Evolutionary conservation across 1,140 invertebrate species (phyloP), one percentile per base, ranked within the genome.

Genomic region (Drosophila ficusphila): DNA sequence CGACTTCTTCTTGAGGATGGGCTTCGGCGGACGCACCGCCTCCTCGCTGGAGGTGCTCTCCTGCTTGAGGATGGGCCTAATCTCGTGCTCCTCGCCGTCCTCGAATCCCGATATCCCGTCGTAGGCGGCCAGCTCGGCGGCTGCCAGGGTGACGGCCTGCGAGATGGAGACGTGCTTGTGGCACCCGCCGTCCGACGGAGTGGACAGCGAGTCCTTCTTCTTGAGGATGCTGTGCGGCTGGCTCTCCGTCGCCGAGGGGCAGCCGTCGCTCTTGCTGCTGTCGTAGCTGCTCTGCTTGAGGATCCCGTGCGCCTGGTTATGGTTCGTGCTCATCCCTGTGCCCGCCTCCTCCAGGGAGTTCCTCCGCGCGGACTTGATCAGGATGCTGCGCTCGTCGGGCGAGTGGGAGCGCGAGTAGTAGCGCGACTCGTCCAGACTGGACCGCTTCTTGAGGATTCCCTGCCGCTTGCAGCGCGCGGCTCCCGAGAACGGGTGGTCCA

Each of bases 1-100:
- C 0, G 95, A 95, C 86, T 96, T 97, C 89, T 97, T 97, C 81
- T 97, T 97, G 6, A 97, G 82, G 82, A 97, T 97, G 1, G 96
- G 96, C 89, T 94, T 95, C 0, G 95, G 95, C 29, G 92, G 93
- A 41, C 94, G 88, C 25, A 76, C 65, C 11, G 76, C 56, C 51
- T 91, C 78, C 53, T 83, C 78, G 51, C 88, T 78, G 49, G 75
- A 71, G 29, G 74, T 67, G 74, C 83, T 91, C 18, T 91, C 91
- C 38, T 78, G 70, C 89, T 97, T 97, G 3, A 97, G 90, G 62
- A 97, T 97, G 1, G 96, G 96, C 71, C 94, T 93, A 0, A 95
- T 96, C 47, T 95, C 90, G 5, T 89, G 75, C 23, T 91, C 94
- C 42, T 93, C 93, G 0, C 25, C 21, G 53, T 68, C 94, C 14